A percentile compares a stretch with the other conserved stretches of the same genome.
Evolutionary conservation across 2,113 vertebrate genomes (phyloP).

Genomic region (Myodes glareolus): DNA sequence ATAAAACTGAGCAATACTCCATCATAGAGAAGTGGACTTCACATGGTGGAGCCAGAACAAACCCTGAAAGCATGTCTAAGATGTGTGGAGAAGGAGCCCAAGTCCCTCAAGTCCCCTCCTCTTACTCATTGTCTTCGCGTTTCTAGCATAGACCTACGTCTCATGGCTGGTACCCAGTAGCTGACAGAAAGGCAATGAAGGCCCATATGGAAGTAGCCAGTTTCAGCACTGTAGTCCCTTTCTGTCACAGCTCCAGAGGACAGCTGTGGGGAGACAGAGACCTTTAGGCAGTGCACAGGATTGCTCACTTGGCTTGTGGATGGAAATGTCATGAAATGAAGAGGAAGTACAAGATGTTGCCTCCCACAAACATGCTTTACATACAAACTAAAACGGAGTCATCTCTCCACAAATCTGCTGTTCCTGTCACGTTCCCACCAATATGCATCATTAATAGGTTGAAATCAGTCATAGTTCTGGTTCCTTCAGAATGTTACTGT

Average conservation of each 20-base stretch:
- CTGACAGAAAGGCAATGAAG: neutral
- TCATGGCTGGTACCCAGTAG: neutral
- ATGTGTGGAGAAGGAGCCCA: neutral
- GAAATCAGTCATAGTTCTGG: neutral
- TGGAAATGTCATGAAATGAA: neutral
- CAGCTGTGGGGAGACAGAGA: neutral
- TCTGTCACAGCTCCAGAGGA: neutral
- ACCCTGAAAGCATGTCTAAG: neutral
- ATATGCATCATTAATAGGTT: conserved; percentile 31
- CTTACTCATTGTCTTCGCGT: neutral
- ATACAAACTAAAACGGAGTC: neutral
- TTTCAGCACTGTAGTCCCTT: neutral
- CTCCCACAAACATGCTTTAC: neutral
- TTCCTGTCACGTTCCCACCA: neutral
- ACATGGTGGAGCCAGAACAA: neutral
- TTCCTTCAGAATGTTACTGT: neutral
- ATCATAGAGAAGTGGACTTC: neutral
- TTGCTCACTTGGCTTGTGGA: neutral
- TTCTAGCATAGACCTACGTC: neutral
- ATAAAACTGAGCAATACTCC: neutral
- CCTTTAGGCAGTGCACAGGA: neutral
- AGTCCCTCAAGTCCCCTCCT: too few relatives aligned
- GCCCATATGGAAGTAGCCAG: neutral
- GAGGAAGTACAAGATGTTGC: neutral
- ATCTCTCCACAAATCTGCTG: neutral